Evolutionary conservation across 2,113 vertebrate genomes (phyloP), one percentile per base, ranked within the genome.

Genomic region (Dipodomys stephensi): DNA sequence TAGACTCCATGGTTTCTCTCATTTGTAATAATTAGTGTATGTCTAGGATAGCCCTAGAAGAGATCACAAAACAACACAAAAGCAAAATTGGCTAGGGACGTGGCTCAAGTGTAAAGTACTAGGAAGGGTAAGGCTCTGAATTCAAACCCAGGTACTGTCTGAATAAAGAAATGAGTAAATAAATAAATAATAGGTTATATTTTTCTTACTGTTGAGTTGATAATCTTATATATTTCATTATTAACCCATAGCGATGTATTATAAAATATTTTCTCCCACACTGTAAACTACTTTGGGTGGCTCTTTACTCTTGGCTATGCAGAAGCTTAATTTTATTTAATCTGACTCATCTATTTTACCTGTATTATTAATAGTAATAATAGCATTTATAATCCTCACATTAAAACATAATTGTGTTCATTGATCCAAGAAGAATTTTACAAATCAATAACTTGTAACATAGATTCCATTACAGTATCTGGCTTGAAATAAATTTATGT

Each of bases 371-470:
- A 53, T 53, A 53, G 12, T 53, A 92, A 64, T 64, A 83, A 73
- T 19, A 67, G 27, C 67, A 82, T 67, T 82, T 93, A 74, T 22
- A 89, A n/a, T 15, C 32, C 28, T 93, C 1, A 73, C 8, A 80
- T 77, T 81, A 78, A 95, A 60, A 62, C 89, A 1, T 57, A 87
- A 83, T 44, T 82, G 19, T 90, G 30, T 79, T 74, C 68, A 83
- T 72, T 90, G 20, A 11, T 83, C 35, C 23, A 87, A 69, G 46
- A 79, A 81, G 71, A 69, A 79, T 4, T 10, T 65, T 60, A 91
- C 69, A 53, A 84, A 20, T 53, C 68, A 69, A 49, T 49, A 84
- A 76, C 8, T 35, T 64, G 28, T 28, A 19, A 15, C 4, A 6
- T 15, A 25, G 4, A 6, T 67, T 25, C 28, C 44, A 30, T 64